phyloP scores from a whole-genome alignment of 2,888 invertebrate genomes.

The Agrotis segetum region DNA sequence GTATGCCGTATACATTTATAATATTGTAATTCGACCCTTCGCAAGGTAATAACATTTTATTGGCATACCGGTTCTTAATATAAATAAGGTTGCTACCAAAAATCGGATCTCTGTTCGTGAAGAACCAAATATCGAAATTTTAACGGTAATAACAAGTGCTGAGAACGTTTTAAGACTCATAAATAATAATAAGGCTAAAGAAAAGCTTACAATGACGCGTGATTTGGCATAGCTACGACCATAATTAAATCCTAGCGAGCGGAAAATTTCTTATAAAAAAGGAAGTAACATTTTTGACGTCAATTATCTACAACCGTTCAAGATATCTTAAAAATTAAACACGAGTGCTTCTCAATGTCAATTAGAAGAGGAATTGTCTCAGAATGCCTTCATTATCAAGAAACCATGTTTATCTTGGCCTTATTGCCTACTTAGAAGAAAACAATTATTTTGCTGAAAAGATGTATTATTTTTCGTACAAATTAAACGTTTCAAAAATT shows the following conservation, averaged over 20 bases:
- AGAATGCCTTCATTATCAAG: conserved; percentile 48
- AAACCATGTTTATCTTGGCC: conserved; percentile 36
- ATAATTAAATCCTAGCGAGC: conserved; percentile 63
- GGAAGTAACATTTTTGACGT: conserved; percentile 55
- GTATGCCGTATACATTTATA: conserved; percentile 64
- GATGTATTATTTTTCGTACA: conserved; percentile 10
- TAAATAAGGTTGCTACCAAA: conserved; percentile 50
- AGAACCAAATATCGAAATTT: conserved; percentile 24
- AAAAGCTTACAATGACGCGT: conserved; percentile 62
- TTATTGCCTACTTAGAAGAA: conserved; percentile 8
- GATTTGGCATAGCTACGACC: conserved; percentile 62
- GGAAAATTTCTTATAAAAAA: conserved; percentile 54
- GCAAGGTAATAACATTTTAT: conserved; percentile 59
- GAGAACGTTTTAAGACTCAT: conserved; percentile 42
- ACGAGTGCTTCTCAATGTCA: conserved; percentile 59
- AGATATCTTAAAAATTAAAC: conserved; percentile 58
- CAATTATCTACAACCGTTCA: conserved; percentile 60
- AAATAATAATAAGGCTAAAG: conserved; percentile 56
- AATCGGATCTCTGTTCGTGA: conserved; percentile 31
- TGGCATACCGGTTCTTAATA: conserved; percentile 48
- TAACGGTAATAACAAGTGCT: conserved; percentile 35
- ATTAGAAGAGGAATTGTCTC: conserved; percentile 52
- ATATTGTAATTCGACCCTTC: conserved; percentile 63
- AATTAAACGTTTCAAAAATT: background rate
- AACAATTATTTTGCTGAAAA: conserved; percentile 25